Percentiles rank a stretch among this genome's conserved stretches.
Conservation (phyloP, 2,888 invertebrate species). For the Rhamphomyia laevipes region DNA sequence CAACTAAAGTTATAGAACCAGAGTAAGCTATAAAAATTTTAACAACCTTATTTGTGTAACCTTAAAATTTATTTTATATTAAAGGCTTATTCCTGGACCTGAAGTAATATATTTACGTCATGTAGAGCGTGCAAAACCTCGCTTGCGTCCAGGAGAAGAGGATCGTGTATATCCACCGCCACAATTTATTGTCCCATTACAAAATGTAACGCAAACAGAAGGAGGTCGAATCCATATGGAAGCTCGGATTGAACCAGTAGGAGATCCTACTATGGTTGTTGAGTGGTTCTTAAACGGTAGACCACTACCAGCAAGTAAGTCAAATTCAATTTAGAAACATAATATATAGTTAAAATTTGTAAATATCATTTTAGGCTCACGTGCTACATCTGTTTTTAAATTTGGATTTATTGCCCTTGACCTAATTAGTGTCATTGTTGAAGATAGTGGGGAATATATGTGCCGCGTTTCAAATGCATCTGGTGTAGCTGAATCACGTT, state of each 20-base stretch:
- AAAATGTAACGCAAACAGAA: slow-evolving; percentile 71
- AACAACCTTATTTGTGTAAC: no score
- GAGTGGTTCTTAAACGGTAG: slow-evolving; percentile 92
- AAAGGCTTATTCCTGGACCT: slow-evolving; percentile 77
- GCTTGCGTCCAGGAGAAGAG: slow-evolving; percentile 68
- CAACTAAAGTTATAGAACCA: slow-evolving; percentile 89
- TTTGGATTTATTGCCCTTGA: slow-evolving; percentile 96
- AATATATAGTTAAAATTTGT: not conserved
- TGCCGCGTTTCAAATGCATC: slow-evolving; percentile 79
- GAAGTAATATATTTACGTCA: slow-evolving; percentile 89
- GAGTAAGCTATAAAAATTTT: slow-evolving; percentile 64
- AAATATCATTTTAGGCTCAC: slow-evolving; percentile 56
- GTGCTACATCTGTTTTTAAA: slow-evolving; percentile 89
- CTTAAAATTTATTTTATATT: not conserved
- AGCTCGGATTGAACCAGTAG: slow-evolving; percentile 92
- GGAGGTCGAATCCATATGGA: slow-evolving; percentile 94
- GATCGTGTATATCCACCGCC: slow-evolving; percentile 84
- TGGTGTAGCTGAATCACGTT: slow-evolving; percentile 77
- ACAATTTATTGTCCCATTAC: slow-evolving; percentile 79
- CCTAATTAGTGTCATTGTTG: slow-evolving; percentile 70
- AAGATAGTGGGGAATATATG: slow-evolving; percentile 83
- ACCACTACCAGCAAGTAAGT: slow-evolving; percentile 83
- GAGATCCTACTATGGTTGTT: slow-evolving; percentile 91
- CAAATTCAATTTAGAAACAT: not conserved
- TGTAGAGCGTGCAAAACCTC: slow-evolving; percentile 79